Conservation (phyloP, 2,888 invertebrate species). For the Zygogramma bicolorata region DNA sequence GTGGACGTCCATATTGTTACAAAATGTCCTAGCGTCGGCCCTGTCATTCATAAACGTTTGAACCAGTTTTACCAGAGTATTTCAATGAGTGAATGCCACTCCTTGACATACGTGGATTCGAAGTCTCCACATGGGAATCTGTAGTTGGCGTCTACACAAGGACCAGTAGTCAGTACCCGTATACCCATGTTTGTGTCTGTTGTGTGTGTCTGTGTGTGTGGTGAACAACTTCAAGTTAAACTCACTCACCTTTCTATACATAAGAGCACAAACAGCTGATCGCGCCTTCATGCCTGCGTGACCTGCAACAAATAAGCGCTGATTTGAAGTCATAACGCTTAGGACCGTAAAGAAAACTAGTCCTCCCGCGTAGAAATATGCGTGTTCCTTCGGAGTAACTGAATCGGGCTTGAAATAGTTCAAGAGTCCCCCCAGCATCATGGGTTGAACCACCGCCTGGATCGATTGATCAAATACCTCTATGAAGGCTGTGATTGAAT, state of each 20-base stretch:
- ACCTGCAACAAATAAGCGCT: neutral
- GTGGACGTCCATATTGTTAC: too few relatives aligned
- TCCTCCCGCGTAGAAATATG: neutral
- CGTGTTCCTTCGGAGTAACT: neutral
- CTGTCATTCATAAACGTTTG: too few relatives aligned
- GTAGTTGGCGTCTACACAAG: too few relatives aligned
- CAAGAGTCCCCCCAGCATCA: neutral
- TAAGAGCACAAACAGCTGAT: neutral
- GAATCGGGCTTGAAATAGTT: neutral
- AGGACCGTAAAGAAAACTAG: neutral
- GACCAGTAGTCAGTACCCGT: too few relatives aligned
- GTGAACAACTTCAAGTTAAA: too few relatives aligned
- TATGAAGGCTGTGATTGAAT: neutral
- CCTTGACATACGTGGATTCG: too few relatives aligned
- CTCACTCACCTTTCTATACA: slow-evolving; percentile 6
- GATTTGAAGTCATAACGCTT: neutral
- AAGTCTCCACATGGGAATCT: too few relatives aligned
- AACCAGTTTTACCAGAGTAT: too few relatives aligned
- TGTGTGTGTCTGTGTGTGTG: too few relatives aligned
- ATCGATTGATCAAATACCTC: neutral
- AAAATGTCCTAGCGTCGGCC: too few relatives aligned
- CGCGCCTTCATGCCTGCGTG: neutral
- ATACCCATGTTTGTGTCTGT: too few relatives aligned
- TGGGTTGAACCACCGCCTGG: neutral
- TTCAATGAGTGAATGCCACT: too few relatives aligned